Evolutionary conservation across 2,797 vertebrate genomes (phyloP).

Genomic region (Spatula versicolor): DNA sequence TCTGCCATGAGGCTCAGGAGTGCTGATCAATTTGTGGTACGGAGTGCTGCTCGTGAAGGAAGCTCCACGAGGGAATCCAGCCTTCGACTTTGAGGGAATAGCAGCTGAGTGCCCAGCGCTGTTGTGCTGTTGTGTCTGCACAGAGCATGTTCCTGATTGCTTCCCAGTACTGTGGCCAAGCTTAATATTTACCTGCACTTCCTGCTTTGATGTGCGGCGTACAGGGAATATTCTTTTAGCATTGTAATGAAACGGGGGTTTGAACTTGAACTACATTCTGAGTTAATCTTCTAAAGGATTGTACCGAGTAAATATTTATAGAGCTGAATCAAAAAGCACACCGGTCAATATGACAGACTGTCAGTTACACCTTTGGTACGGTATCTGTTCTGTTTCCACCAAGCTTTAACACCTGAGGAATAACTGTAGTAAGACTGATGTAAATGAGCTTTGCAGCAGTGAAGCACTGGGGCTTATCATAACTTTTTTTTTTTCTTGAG

Average conservation of each 20-base stretch:
- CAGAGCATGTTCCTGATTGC: neutral
- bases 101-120: neutral
- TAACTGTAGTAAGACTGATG: neutral
- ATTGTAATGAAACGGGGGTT: neutral
- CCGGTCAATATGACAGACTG: neutral
- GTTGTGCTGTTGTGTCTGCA: neutral
- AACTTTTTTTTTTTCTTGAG: neutral
- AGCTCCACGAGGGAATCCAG: neutral
- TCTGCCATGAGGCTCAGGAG: neutral
- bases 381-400: conserved; percentile 16
- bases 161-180: neutral
- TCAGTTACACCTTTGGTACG: neutral
- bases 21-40: neutral
- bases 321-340: conserved; percentile 7
- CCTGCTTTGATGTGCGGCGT: neutral
- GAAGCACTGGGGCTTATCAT: neutral
- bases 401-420: neutral
- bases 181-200: neutral
- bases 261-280: conserved; percentile 6
- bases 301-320: conserved; percentile 46
- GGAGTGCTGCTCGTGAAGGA: neutral
- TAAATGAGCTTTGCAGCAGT: neutral
- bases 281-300: conserved; percentile 27
- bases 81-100: neutral
- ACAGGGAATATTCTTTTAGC: neutral